Percentiles rank a stretch among this genome's conserved stretches.
Evolutionary conservation across 2,113 vertebrate genomes (phyloP).

Genomic region (Periophthalmodon schlosseri): DNA sequence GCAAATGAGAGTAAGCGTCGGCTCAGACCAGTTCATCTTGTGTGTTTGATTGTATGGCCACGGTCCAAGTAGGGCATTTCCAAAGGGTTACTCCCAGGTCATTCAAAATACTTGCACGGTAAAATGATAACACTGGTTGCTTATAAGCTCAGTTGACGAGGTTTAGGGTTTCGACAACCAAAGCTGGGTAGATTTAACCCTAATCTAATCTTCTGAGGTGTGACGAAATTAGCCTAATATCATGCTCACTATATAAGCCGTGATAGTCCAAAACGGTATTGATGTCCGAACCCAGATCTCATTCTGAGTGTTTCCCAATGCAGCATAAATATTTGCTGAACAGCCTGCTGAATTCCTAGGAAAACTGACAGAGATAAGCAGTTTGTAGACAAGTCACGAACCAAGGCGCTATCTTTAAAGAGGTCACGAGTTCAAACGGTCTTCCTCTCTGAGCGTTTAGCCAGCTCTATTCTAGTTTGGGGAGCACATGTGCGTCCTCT

Average conservation of each 20-base stretch:
- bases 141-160: constrained; percentile 32
- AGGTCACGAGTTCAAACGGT: constrained; percentile 32
- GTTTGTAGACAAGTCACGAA: neutral
- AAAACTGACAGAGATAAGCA: neutral
- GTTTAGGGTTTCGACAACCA: constrained; percentile 27
- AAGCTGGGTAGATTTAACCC: constrained; percentile 17
- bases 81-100: constrained; percentile 68
- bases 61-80: constrained; percentile 43
- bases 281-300: neutral
- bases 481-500: constrained; percentile 30
- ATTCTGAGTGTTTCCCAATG: constrained; percentile 3
- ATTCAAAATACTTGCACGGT: constrained; percentile 54
- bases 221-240: constrained; percentile 34
- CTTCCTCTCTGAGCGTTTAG: constrained; percentile 4
- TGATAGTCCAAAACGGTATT: neutral
- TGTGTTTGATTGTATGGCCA: constrained; percentile 22
- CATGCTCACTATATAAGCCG: constrained; percentile 11
- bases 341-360: constrained; percentile 8
- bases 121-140: constrained; percentile 55
- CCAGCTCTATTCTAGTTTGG: constrained; percentile 4
- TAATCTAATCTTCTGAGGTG: constrained; percentile 48
- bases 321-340: constrained; percentile 28
- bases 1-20: constrained; percentile 14
- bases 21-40: neutral
- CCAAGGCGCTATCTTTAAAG: neutral